Base-by-base conservation (phyloP, 1,140 invertebrate genomes). In the Papilio dardanus region DNA sequence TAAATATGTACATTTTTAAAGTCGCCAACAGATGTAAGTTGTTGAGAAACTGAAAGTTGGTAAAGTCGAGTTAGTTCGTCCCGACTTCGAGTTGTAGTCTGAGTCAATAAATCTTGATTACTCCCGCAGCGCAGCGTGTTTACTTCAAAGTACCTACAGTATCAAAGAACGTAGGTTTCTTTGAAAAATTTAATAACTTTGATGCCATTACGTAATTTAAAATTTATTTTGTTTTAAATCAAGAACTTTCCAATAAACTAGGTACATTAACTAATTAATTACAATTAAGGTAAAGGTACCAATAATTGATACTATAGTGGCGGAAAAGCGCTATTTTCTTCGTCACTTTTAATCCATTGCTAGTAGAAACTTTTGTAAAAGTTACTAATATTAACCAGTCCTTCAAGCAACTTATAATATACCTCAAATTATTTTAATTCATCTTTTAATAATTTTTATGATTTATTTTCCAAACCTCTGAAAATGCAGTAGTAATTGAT, bases 61-160 rank as follows among this genome's bases (percentile, higher is more conserved):
- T 16, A 35, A 69, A 69, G 67, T 69, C 67, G 35, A 42, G 33
- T 69, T 42, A 42, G 67, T 69, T 69, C 67, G 67, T 42, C 67
- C 3, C 1, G 1, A 24, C 24, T 62, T 12, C 54, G 12, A 28
- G 54, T 5, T 30, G 54, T 58, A 58, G 50, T 62, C 54, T 28
- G 3, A 28, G 54, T 62, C 21, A 28, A 62, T 28, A 62, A 62
- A 62, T 28, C 54, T 28, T 62, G 54, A 62, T 62, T 28, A 62
- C 24, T 28, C 24, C 24, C 35, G 35, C 35, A 24, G 67, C 19
- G 19, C 35, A 24, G 67, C 19, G 19, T 69, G 33, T 33, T 35
- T 33, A 21, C 35, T 40, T 37, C 66, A 12, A 10, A 35, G 35
- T 21, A 31, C 30, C n/a, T 67, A 28, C 65, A n/a, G n/a, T n/a